These are phyloP conservation scores for Porites evermanni DNA, from an alignment of 92 coral and sea anemone species.

Conservation along the genomic window DNA sequence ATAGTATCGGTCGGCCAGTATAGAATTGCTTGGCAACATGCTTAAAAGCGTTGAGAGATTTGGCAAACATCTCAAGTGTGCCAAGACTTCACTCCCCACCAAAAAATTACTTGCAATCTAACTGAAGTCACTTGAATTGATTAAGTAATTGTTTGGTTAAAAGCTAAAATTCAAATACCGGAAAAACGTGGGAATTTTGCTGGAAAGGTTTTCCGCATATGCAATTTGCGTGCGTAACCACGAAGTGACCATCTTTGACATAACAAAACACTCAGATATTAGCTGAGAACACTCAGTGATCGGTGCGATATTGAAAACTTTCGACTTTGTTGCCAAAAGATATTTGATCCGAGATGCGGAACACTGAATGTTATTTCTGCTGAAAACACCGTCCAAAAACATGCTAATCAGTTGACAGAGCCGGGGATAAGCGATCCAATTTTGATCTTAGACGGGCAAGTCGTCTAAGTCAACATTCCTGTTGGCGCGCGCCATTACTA, in stretches of 20 bases:
- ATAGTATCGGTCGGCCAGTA: too few species aligned
- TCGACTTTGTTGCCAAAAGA: not conserved
- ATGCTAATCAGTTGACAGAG: constrained; percentile 21
- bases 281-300: not conserved
- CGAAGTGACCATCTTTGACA: not conserved
- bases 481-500: constrained; percentile 8
- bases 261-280: not conserved
- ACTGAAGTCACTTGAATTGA: not conserved
- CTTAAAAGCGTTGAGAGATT: not conserved
- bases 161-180: not conserved
- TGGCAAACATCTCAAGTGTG: constrained; percentile 23
- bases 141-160: too few species aligned
- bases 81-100: too few species aligned
- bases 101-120: too few species aligned
- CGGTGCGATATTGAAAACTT: not conserved
- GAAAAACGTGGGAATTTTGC: too few species aligned
- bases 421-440: constrained; percentile 15
- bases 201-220: not conserved
- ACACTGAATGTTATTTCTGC: not conserved
- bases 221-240: not conserved
- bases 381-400: constrained; percentile 1
- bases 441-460: constrained; percentile 3
- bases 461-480: constrained; percentile 32
- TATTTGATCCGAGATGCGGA: not conserved
- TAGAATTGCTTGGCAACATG: not conserved